Evolutionary conservation across 2,797 vertebrate species (phyloP).

Genomic region (Crocodylus rhombifer): DNA sequence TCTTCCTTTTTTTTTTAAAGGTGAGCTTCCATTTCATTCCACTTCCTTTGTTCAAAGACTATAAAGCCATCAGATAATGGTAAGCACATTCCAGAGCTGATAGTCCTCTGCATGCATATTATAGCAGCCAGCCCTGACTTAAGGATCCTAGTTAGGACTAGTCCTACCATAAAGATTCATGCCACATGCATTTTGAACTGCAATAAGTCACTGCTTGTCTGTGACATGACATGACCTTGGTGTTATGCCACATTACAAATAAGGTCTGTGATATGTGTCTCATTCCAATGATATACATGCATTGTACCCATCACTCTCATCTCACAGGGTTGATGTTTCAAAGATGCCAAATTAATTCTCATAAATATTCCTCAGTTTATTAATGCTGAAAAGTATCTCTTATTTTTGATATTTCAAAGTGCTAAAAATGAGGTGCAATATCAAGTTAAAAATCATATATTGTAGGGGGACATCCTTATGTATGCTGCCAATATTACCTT

Average conservation of each 20-base stretch:
- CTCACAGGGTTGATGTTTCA: conserved; percentile 58
- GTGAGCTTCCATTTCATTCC: conserved; percentile 44
- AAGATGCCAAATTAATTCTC: conserved; percentile 67
- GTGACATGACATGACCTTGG: not conserved
- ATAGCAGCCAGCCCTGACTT: not conserved
- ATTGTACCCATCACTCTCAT: not conserved
- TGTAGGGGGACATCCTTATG: not conserved
- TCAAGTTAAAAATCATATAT: not conserved
- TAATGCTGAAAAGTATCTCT: conserved; percentile 60
- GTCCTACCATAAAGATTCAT: not conserved
- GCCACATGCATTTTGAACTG: fast-evolving
- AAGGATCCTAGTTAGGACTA: not conserved
- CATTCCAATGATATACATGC: not conserved
- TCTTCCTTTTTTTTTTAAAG: conserved; percentile 20
- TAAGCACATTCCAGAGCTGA: not conserved
- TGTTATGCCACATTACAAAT: not conserved
- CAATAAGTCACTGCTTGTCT: fast-evolving
- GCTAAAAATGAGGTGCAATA: conserved; percentile 18
- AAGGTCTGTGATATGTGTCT: conserved; percentile 3
- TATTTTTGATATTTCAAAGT: conserved; percentile 60
- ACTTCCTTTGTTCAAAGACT: conserved; percentile 16
- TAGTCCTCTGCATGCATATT: not conserved
- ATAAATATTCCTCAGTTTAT: conserved; percentile 72
- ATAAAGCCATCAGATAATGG: conserved; percentile 28
- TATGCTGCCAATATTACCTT: not conserved